phyloP scores from a whole-genome alignment of 2,797 vertebrate species.

The Hippopotamyrus pictus region DNA sequence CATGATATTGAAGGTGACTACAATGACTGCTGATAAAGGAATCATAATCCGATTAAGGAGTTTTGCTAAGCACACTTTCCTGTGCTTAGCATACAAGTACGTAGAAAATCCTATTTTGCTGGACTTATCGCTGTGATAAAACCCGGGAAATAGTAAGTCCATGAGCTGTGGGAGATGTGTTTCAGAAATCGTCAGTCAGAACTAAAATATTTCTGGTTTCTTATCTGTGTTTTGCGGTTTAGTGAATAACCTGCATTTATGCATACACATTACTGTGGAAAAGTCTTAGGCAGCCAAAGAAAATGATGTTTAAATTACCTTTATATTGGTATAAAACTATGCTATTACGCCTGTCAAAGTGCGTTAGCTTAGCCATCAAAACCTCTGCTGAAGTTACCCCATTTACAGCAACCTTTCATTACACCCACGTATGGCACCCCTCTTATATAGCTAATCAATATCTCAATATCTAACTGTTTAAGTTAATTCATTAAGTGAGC shows the following conservation, averaged over 20 bases:
- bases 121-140: background rate
- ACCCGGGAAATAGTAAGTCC: background rate
- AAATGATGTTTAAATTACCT: background rate
- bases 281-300: background rate
- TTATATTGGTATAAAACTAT: background rate
- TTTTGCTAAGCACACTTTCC: background rate
- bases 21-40: constrained; percentile 13
- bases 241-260: background rate
- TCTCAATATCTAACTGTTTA: background rate
- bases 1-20: background rate
- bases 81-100: background rate
- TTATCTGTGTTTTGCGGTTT: background rate
- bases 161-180: background rate
- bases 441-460: background rate
- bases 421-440: background rate
- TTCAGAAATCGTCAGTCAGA: background rate
- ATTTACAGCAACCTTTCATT: background rate
- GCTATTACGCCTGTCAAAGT: background rate
- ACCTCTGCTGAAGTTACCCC: background rate
- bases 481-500: background rate
- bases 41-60: constrained; percentile 14
- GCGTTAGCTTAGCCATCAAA: background rate
- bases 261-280: background rate
- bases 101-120: background rate
- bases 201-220: background rate